Evolutionary conservation across 2,797 vertebrate genomes (phyloP).

Genomic region (Intellagama lesueurii): DNA sequence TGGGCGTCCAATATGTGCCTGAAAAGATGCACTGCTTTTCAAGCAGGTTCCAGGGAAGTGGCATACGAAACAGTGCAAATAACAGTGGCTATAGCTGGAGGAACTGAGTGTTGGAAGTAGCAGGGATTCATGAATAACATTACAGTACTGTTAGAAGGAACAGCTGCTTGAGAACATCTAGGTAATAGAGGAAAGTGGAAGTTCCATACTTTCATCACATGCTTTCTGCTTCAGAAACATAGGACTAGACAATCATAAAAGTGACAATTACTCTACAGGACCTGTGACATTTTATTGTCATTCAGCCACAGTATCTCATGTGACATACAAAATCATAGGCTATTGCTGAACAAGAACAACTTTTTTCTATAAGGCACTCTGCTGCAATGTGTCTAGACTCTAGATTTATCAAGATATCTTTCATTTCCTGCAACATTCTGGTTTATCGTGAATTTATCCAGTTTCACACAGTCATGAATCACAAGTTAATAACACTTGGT

Average conservation of each 20-base stretch:
- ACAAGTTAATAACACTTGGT: conserved; percentile 61
- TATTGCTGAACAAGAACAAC: conserved; percentile 60
- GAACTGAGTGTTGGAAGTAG: conserved; percentile 31
- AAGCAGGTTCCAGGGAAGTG: conserved; percentile 9
- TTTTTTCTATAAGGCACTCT: conserved; percentile 55
- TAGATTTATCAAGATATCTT: conserved; percentile 22
- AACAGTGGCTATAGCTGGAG: conserved; percentile 29
- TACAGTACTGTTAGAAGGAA: conserved; percentile 17
- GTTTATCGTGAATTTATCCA: conserved; percentile 61
- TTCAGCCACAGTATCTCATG: conserved; percentile 67
- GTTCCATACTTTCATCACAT: neutral
- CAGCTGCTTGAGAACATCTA: conserved; percentile 40
- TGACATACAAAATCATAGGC: conserved; percentile 54
- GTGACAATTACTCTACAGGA: conserved; percentile 9
- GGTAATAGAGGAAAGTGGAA: conserved; percentile 52
- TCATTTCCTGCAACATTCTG: conserved; percentile 48
- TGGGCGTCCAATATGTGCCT: neutral
- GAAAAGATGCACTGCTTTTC: neutral
- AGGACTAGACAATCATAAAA: conserved; percentile 40
- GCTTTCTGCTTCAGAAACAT: conserved; percentile 43
- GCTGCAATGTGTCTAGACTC: conserved; percentile 55
- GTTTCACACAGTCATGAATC: conserved; percentile 61
- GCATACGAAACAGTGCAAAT: conserved; percentile 4
- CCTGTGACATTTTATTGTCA: conserved; percentile 56
- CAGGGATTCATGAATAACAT: conserved; percentile 62